A percentile compares a stretch with the other conserved stretches of the same genome.
phyloP scores from a whole-genome alignment of 2,797 vertebrate genomes.

The Orestias chungarensis region DNA sequence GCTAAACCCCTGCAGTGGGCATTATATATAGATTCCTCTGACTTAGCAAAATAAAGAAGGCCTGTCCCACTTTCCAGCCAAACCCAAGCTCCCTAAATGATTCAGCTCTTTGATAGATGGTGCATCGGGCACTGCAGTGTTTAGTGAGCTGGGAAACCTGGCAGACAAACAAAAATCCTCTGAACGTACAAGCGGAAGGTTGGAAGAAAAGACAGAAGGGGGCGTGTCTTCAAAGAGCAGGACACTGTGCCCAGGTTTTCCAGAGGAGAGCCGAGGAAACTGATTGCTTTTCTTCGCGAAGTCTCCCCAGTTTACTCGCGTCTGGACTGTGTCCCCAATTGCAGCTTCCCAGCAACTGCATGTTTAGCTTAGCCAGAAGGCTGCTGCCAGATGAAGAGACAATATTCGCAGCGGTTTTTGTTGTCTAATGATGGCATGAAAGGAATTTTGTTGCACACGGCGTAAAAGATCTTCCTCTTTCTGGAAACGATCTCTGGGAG shows the following conservation, averaged over 20 bases:
- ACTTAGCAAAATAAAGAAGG: slow-evolving; percentile 19
- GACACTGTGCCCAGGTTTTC: slow-evolving; percentile 38
- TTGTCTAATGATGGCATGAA: neutral
- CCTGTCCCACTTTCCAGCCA: slow-evolving; percentile 40
- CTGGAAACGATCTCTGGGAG: slow-evolving; percentile 6
- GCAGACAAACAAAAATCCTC: slow-evolving; percentile 38
- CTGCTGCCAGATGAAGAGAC: slow-evolving; percentile 15
- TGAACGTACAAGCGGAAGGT: slow-evolving; percentile 40
- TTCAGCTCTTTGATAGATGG: slow-evolving; percentile 46
- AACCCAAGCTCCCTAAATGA: slow-evolving; percentile 39
- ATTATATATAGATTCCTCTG: slow-evolving; percentile 27
- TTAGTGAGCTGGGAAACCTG: slow-evolving; percentile 31
- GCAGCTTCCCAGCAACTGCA: slow-evolving; percentile 15
- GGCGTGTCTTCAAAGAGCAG: slow-evolving; percentile 49
- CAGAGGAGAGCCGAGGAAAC: slow-evolving; percentile 21
- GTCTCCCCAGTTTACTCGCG: slow-evolving; percentile 23
- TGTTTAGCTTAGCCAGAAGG: slow-evolving; percentile 44
- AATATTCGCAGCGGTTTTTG: slow-evolving; percentile 16
- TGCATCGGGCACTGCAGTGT: slow-evolving; percentile 41
- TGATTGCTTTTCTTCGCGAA: slow-evolving; percentile 13
- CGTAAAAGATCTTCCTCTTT: slow-evolving; percentile 20
- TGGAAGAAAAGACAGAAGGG: slow-evolving; percentile 24
- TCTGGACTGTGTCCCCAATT: slow-evolving; percentile 17
- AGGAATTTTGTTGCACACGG: slow-evolving; percentile 6
- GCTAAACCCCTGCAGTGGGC: slow-evolving; percentile 20